These are phyloP conservation scores for Sorex maritimensis DNA, from an alignment of 2,797 vertebrate genomes.

Conservation along the genomic window DNA sequence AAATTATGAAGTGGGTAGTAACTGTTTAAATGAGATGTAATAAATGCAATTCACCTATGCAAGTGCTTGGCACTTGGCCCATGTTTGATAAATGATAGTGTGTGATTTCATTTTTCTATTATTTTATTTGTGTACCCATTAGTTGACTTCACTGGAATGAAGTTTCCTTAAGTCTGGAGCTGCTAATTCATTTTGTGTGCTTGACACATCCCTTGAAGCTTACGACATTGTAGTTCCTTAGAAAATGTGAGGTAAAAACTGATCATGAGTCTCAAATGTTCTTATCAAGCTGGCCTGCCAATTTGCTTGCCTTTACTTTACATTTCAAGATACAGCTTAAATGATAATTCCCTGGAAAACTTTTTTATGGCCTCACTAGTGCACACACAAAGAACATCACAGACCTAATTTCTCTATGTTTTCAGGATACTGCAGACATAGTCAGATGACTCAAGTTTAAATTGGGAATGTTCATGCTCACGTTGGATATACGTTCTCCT, in stretches of 20 bases:
- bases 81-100: neutral
- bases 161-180: neutral
- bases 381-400: no score
- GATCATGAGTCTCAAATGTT: neutral
- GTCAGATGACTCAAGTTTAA: slow-evolving; percentile 1
- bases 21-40: neutral
- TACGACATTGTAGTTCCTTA: neutral
- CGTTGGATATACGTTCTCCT: neutral
- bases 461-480: neutral
- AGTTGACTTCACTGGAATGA: neutral
- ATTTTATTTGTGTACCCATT: neutral
- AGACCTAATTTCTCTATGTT: slow-evolving; percentile 4
- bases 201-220: neutral
- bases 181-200: neutral
- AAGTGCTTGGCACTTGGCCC: neutral
- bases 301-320: neutral
- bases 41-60: neutral
- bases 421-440: neutral
- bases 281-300: neutral
- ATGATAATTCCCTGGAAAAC: neutral
- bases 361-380: neutral
- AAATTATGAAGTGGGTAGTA: neutral
- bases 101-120: slow-evolving; percentile 15
- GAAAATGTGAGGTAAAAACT: neutral
- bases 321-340: neutral